phyloP scores from a whole-genome alignment of 2,797 vertebrate species.

The Naso thynnoides region DNA sequence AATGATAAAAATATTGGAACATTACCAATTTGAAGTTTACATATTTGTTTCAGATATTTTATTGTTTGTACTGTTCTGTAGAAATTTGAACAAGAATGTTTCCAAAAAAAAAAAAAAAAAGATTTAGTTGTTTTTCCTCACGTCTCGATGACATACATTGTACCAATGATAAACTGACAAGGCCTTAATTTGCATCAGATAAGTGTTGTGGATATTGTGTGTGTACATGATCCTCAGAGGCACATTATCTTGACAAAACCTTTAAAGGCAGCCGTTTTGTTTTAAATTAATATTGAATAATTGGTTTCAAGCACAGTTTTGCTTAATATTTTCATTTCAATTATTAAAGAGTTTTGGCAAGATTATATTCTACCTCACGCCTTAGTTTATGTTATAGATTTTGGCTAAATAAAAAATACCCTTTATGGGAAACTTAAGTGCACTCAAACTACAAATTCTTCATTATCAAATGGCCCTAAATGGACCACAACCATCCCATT shows the following conservation, averaged over 20 bases:
- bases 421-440: slow-evolving; percentile 22
- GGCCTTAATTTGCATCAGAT: slow-evolving; percentile 69
- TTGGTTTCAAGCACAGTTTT: slow-evolving; percentile 52
- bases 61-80: slow-evolving; percentile 43
- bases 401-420: slow-evolving; percentile 25
- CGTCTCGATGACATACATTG: slow-evolving; percentile 50
- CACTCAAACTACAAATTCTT: slow-evolving; percentile 40
- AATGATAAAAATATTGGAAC: slow-evolving; percentile 26
- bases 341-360: slow-evolving; percentile 34
- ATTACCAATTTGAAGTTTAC: slow-evolving; percentile 56
- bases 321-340: slow-evolving; percentile 32
- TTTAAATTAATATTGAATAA: slow-evolving; percentile 17
- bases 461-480: slow-evolving; percentile 12
- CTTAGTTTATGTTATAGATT: slow-evolving; percentile 44
- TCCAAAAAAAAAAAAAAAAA: not conserved
- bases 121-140: slow-evolving; percentile 31
- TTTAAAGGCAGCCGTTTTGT: slow-evolving; percentile 18
- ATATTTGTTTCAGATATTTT: slow-evolving; percentile 44
- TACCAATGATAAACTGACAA: slow-evolving; percentile 74
- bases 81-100: slow-evolving; percentile 40
- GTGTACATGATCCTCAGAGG: slow-evolving; percentile 42
- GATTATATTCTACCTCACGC: slow-evolving; percentile 65
- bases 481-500: slow-evolving; percentile 28
- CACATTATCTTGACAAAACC: slow-evolving; percentile 38
- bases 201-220: slow-evolving; percentile 54